These are phyloP conservation scores for Apamea sordens DNA, from an alignment of 2,888 invertebrate species.

Conservation along the genomic window DNA sequence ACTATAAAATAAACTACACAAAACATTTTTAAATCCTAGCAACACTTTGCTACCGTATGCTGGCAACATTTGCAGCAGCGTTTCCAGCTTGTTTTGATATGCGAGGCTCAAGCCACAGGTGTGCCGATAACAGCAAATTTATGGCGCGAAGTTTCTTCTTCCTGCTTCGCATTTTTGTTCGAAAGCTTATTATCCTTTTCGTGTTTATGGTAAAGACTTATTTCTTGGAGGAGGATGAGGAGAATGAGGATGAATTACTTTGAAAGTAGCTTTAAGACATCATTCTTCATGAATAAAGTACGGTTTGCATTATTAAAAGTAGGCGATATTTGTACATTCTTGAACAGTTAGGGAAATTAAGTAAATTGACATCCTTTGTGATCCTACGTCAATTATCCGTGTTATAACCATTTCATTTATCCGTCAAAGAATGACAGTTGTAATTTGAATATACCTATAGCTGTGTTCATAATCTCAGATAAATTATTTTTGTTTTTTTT, in stretches of 20 bases:
- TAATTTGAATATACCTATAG: not conserved
- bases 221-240: not conserved
- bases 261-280: not conserved
- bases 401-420: no score
- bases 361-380: not conserved
- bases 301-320: not conserved
- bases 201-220: conserved; percentile 8
- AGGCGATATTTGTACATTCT: not conserved
- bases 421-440: not conserved
- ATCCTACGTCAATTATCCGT: no score
- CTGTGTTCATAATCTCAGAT: no score
- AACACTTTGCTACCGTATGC: conserved; percentile 23
- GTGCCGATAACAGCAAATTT: conserved; percentile 55
- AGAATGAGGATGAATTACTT: not conserved
- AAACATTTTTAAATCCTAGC: conserved; percentile 17
- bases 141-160: conserved; percentile 38
- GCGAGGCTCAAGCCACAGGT: conserved; percentile 56
- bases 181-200: conserved; percentile 8
- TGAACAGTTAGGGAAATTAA: not conserved
- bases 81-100: conserved; percentile 33
- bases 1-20: conserved; percentile 4
- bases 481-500: no score
- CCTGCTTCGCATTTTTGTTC: conserved; percentile 14
- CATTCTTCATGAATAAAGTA: not conserved
- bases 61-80: conserved; percentile 16